phyloP scores from a whole-genome alignment of 2,113 vertebrate genomes.

The Heterocephalus glaber region DNA sequence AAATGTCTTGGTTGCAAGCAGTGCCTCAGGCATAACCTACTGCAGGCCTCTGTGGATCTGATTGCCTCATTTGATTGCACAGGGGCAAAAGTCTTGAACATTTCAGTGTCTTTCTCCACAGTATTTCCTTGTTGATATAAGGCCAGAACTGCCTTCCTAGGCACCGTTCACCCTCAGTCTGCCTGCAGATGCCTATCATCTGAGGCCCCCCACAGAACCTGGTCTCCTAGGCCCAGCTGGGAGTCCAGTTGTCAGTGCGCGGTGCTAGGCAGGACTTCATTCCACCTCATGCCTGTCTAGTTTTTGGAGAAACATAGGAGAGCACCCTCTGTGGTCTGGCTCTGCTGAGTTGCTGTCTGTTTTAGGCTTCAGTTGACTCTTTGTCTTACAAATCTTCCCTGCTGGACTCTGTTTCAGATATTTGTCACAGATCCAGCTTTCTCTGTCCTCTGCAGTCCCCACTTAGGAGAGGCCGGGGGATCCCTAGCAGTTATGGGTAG shows the following conservation, averaged over 20 bases:
- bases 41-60: neutral
- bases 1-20: neutral
- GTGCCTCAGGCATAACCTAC: neutral
- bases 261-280: neutral
- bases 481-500: neutral
- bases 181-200: neutral
- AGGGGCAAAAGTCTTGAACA: neutral
- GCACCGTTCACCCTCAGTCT: neutral
- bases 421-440: neutral
- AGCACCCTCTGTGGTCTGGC: neutral
- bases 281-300: neutral
- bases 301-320: neutral
- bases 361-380: neutral
- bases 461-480: neutral
- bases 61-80: neutral
- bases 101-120: neutral
- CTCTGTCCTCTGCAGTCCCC: neutral
- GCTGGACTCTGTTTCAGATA: neutral
- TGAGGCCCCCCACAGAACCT: neutral
- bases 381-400: neutral
- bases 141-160: neutral
- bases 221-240: neutral
- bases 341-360: neutral
- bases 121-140: neutral
- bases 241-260: neutral